phyloP scores from a whole-genome alignment of 2,888 invertebrate species.

The Hydrotaea diabolus region DNA sequence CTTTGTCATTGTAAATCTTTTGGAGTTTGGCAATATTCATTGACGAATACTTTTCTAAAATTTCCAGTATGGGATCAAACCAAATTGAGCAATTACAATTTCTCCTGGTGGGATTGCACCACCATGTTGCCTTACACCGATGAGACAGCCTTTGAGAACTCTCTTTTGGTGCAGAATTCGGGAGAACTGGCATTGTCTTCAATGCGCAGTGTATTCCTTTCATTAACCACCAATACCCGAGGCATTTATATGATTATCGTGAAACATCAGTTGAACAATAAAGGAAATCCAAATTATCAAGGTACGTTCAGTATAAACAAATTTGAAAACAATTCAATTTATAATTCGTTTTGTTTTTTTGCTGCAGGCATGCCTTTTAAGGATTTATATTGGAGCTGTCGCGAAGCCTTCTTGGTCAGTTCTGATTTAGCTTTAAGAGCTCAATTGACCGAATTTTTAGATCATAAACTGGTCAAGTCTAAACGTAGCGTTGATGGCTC shows the following conservation, averaged over 20 bases:
- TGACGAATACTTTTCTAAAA: too few species aligned
- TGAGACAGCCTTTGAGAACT: constrained; percentile 93
- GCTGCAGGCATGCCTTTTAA: constrained; percentile 91
- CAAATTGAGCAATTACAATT: constrained; percentile 91
- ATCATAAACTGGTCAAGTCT: constrained; percentile 94
- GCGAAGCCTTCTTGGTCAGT: constrained; percentile 95
- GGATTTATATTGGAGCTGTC: constrained; percentile 90
- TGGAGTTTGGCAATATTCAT: too few species aligned
- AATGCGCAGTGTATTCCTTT: constrained; percentile 93
- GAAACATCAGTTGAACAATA: constrained; percentile 89
- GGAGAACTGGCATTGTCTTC: constrained; percentile 91
- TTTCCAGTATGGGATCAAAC: constrained; percentile 93
- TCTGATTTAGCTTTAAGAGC: constrained; percentile 94
- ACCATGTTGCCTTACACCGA: constrained; percentile 91
- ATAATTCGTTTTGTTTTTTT: constrained; percentile 31
- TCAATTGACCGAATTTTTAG: constrained; percentile 96
- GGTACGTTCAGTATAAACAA: constrained; percentile 82
- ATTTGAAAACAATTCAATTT: neutral
- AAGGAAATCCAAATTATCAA: constrained; percentile 87
- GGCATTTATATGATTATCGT: constrained; percentile 92
- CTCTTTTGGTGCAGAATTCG: constrained; percentile 89
- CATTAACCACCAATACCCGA: constrained; percentile 93
- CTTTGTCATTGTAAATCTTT: too few species aligned
- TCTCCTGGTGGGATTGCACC: constrained; percentile 95
- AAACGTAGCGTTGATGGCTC: constrained; percentile 90